phyloP scores from a whole-genome alignment of 2,113 vertebrate species.

The Macaca nemestrina region DNA sequence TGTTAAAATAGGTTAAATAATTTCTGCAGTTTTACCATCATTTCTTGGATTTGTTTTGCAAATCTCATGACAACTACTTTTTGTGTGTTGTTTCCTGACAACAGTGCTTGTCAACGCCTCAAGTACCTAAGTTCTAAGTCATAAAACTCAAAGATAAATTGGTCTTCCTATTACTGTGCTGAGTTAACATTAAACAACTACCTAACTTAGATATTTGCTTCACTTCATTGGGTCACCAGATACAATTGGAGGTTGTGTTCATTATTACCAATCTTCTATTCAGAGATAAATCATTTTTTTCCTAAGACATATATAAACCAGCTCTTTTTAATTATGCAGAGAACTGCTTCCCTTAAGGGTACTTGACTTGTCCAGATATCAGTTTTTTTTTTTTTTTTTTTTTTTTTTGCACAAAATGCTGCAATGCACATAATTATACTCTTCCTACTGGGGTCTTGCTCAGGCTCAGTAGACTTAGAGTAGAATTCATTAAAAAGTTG shows the following conservation, averaged over 20 bases:
- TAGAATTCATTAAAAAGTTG: constrained; percentile 55
- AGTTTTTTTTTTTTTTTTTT: not conserved
- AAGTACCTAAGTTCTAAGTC: constrained; percentile 51
- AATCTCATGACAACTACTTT: constrained; percentile 53
- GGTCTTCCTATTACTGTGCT: not conserved
- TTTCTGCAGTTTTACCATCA: constrained; percentile 54
- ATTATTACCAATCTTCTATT: not conserved
- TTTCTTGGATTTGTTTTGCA: constrained; percentile 69
- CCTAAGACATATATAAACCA: not conserved
- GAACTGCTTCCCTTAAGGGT: constrained; percentile 7
- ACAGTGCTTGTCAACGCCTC: constrained; percentile 18
- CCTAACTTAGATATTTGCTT: not conserved
- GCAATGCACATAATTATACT: not conserved
- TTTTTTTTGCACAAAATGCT: not conserved
- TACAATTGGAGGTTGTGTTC: constrained; percentile 4
- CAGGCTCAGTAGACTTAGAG: not conserved
- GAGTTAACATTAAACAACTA: not conserved
- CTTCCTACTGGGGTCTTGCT: constrained; percentile 23
- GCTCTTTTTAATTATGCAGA: not conserved
- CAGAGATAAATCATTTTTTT: not conserved
- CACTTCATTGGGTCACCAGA: not conserved
- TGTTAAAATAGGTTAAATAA: constrained; percentile 77
- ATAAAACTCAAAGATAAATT: constrained; percentile 37
- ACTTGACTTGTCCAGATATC: constrained; percentile 46
- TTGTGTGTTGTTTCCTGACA: constrained; percentile 48